Evolutionary conservation across 2,888 invertebrate species (phyloP).

Genomic region (Zele albiditarsus): DNA sequence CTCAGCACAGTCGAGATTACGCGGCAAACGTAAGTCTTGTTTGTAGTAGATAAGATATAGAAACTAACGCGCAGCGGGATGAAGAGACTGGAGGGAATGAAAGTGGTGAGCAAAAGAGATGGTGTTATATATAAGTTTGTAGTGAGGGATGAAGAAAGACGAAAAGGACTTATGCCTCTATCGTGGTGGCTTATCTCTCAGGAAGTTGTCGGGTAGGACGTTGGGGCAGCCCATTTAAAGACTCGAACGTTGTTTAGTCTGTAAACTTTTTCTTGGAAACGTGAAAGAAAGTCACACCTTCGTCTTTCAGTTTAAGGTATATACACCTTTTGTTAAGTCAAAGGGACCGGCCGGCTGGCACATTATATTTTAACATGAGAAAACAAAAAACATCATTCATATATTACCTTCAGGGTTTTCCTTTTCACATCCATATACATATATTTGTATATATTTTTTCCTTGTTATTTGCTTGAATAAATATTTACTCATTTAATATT

Average conservation of each 20-base stretch:
- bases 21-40: conserved; percentile 70
- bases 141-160: conserved; percentile 25
- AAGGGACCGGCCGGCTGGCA: conserved; percentile 23
- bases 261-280: conserved; percentile 66
- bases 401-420: background rate
- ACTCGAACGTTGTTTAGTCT: conserved; percentile 65
- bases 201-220: conserved; percentile 69
- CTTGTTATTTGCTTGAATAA: conserved; percentile 10
- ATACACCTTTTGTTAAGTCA: conserved; percentile 29
- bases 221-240: conserved; percentile 66
- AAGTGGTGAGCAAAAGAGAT: conserved; percentile 15
- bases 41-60: conserved; percentile 71
- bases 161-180: conserved; percentile 64
- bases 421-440: background rate
- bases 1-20: conserved; percentile 62
- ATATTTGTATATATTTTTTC: background rate
- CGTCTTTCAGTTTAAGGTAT: conserved; percentile 35
- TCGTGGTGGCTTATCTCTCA: conserved; percentile 69
- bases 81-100: conserved; percentile 11
- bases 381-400: conserved; percentile 6
- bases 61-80: conserved; percentile 15
- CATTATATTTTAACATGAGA: conserved; percentile 41
- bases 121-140: background rate
- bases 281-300: conserved; percentile 68
- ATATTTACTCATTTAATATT: conserved; percentile 8